Conservation (phyloP, 1,140 invertebrate genomes). For the Apis cerana region DNA sequence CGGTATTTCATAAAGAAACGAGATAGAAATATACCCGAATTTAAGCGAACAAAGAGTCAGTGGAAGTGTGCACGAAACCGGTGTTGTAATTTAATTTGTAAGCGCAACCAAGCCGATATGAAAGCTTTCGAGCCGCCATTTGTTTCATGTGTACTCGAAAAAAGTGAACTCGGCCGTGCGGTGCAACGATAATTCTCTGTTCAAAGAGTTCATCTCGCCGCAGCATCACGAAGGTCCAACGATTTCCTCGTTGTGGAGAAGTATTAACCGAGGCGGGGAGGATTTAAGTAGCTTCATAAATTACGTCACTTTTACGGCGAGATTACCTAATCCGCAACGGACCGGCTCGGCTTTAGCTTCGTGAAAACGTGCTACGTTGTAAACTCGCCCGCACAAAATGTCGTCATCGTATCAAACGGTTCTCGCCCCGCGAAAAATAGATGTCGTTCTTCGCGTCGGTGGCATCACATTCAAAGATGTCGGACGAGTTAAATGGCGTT, state of each 20-base stretch:
- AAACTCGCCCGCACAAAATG: slow-evolving; percentile 36
- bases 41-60: not conserved
- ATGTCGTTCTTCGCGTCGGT: not conserved
- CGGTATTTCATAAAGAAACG: not conserved
- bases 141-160: slow-evolving; percentile 35
- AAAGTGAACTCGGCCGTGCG: not conserved
- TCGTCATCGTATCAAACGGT: slow-evolving; percentile 28
- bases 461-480: not conserved
- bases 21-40: not conserved
- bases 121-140: not conserved
- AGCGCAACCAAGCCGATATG: not conserved
- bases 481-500: not conserved
- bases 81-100: slow-evolving; percentile 5
- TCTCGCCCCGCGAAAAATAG: slow-evolving; percentile 19
- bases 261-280: slow-evolving; percentile 49
- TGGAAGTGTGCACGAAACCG: not conserved
- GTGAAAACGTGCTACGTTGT: slow-evolving; percentile 38
- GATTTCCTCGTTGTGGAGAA: not conserved
- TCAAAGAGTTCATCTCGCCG: slow-evolving; percentile 53
- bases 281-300: slow-evolving; percentile 64
- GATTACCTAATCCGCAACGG: slow-evolving; percentile 54
- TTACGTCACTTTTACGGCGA: slow-evolving; percentile 59
- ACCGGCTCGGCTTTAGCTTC: slow-evolving; percentile 27
- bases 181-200: slow-evolving; percentile 52
- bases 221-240: not conserved